phyloP scores from a whole-genome alignment of 2,113 vertebrate genomes.

The Aptenodytes patagonicus region DNA sequence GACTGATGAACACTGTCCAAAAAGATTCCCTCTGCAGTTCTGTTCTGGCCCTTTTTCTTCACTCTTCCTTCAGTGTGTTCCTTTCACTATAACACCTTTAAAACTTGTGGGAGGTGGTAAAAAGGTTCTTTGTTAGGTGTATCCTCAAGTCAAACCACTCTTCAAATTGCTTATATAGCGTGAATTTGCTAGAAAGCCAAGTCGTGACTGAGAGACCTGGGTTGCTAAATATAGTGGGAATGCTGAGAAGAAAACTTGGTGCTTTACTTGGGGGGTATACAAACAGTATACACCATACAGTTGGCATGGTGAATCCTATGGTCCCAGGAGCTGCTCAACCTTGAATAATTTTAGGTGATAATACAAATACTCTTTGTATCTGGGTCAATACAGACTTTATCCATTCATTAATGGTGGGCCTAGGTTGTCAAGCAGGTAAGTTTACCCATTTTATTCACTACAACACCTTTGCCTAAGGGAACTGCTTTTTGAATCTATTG shows the following conservation, averaged over 20 bases:
- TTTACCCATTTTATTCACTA: not conserved
- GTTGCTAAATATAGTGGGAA: not conserved
- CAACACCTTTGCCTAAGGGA: not conserved
- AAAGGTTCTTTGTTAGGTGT: slow-evolving; percentile 4
- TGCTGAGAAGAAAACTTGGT: not conserved
- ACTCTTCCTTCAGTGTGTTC: not conserved
- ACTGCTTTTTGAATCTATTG: not conserved
- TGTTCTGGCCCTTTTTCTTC: not conserved
- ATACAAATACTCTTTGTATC: not conserved
- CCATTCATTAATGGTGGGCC: not conserved
- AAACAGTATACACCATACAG: not conserved
- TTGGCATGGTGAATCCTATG: not conserved
- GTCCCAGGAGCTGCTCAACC: not conserved
- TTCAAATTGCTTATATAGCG: not conserved
- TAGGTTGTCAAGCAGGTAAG: not conserved
- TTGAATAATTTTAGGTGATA: not conserved
- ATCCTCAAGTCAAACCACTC: not conserved
- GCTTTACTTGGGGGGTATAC: not conserved
- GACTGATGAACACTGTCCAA: not conserved
- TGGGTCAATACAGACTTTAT: not conserved
- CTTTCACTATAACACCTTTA: not conserved
- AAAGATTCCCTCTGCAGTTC: not conserved
- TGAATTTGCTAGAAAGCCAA: not conserved
- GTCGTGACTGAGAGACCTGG: not conserved
- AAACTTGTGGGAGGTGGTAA: not conserved